Evolutionary conservation across 2,797 vertebrate species (phyloP), one percentile per base, ranked within the genome.

Genomic region (Protosalanx chinensis): DNA sequence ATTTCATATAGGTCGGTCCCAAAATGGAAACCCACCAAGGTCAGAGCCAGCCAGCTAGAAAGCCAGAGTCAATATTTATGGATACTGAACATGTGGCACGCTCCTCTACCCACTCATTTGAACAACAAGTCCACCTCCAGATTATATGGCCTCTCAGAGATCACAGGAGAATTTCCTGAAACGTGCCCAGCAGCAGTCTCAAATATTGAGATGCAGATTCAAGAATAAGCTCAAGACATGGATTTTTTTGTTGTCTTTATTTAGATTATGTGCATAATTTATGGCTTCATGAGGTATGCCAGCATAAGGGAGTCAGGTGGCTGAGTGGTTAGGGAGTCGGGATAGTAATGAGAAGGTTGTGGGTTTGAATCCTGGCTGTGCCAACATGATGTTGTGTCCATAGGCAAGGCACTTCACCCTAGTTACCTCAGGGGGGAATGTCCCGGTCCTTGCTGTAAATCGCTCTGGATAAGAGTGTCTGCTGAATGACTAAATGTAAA

Each of bases 41-140:
- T 95, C 92, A 94, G 93, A 92, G 88, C 94, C 88, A 91, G 93
- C 91, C 86, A 91, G 88, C 92, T 85, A 91, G 88, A 93, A 94
- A 93, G 93, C 94, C 89, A 93, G 83, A 94, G 94, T 94, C 95
- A 96, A 96, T 94, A 95, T 94, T 95, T 94, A 93, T 93, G 94
- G 94, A 94, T 93, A 86, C 87, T 83, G 89, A 91, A 90, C 93
- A 92, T 94, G 93, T 71, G 89, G 93, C 93, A 93, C 92, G 87
- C 91, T 93, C 90, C 93, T 91, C 91, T 93, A 94, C 93, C 95
- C 94, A 94, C 93, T 93, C 90, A 94, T 94, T 93, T 91, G 75
- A 93, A 93, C 92, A 94, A 89, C 89, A 87, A 85, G 83, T 91
- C 83, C 85, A 85, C 88, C 91, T 86, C 89, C 89, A 95, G 93